Evolutionary conservation across 2,888 invertebrate genomes (phyloP), one percentile per base, ranked within the genome.

Genomic region (Coleophora deauratella): DNA sequence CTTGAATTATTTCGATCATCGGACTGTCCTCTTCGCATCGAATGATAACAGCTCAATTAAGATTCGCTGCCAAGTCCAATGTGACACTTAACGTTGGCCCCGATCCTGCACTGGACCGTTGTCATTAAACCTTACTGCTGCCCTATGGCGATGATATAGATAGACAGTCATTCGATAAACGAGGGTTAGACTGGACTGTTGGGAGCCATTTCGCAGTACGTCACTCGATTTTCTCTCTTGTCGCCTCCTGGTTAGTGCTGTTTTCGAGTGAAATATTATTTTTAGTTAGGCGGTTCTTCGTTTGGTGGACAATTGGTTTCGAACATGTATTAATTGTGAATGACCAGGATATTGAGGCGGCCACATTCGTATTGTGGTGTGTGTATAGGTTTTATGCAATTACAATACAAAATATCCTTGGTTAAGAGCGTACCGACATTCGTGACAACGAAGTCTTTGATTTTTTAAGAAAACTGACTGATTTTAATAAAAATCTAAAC

Each of bases 21-120:
- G 27, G 15, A 13, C 8, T 21, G 12, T 7, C n/a, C 31, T 48
- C 46, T 54, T 51, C 44, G 45, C 21, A 21, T 21, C 21, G 21
- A 21, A 21, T 6, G 21, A 66, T 72, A 69, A 72, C 63, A 55
- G 67, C 61, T 74, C 74, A 75, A 78, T 76, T 76, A 72, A 67
- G 62, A 59, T 52, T 57, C 54, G 64, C 59, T 69, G 72, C 69
- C 74, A 75, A 78, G 69, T 74, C 67, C 74, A 71, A 66, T 67
- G 62, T 62, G 71, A 72, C 71, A 76, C 67, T 76, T 70, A 67
- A 63, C 57, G 74, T 52, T 70, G 80, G 77, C 79, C 79, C 72
- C 78, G 68, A 73, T 76, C 70, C 71, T 67, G 70, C 66, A 73
- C 74, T 72, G 71, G 74, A 63, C 66, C 65, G 63, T 71, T 70